These are phyloP conservation scores for Chondrosia reniformis DNA, from an alignment of 37 sponge, comb jelly and placozoan species.

Conservation along the genomic window DNA sequence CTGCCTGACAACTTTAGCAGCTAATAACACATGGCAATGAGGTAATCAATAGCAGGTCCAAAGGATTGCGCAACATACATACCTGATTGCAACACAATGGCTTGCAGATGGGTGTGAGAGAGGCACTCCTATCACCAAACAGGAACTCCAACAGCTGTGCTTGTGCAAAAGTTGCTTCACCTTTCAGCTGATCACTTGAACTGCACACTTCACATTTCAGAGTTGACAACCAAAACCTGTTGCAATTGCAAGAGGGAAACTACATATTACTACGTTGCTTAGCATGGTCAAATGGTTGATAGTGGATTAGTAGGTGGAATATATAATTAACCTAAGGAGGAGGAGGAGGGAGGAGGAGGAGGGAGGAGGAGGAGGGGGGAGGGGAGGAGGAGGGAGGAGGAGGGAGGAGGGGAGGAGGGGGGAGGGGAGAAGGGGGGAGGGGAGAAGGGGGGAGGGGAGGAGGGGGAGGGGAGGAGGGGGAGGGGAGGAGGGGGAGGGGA, in stretches of 20 bases:
- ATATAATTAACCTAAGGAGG: background rate
- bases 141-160: conserved; percentile 14
- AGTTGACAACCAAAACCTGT: conserved; percentile 8
- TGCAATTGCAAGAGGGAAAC: background rate
- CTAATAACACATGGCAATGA: background rate
- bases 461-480: background rate
- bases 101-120: background rate
- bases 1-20: background rate
- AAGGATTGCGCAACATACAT: background rate
- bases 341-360: background rate
- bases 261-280: background rate
- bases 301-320: background rate
- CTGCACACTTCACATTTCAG: background rate
- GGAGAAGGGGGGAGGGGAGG: background rate
- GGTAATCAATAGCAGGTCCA: background rate
- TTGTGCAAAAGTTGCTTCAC: background rate
- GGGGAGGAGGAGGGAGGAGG: background rate
- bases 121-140: background rate
- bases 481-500: background rate
- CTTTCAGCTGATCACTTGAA: background rate
- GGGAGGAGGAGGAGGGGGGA: background rate
- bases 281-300: too few species aligned
- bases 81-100: conserved; percentile 14
- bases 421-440: background rate
- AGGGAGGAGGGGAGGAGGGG: background rate